Percentiles rank a stretch among this genome's conserved stretches.
Evolutionary conservation across 2,113 vertebrate species (phyloP).

Genomic region (Percopsis transmontana): DNA sequence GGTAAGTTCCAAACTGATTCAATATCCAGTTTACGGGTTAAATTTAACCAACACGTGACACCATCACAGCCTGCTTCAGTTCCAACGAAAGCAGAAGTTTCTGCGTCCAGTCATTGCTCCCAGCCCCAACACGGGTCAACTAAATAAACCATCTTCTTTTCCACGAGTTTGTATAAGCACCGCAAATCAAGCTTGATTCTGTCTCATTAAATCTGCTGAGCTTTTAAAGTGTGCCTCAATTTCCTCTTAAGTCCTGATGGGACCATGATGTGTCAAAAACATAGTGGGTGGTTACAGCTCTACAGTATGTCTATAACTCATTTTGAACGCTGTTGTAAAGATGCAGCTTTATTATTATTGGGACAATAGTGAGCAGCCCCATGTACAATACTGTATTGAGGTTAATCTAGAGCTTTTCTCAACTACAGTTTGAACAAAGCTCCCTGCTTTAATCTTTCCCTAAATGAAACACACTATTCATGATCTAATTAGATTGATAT

Average conservation of each 20-base stretch:
- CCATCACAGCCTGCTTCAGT: neutral
- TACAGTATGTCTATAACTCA: neutral
- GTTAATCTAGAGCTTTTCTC: neutral
- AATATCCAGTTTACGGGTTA: neutral
- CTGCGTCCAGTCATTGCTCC: too few relatives aligned
- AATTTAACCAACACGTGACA: neutral
- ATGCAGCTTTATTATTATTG: too few relatives aligned
- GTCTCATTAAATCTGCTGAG: neutral
- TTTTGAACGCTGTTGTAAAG: neutral
- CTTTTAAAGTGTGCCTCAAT: neutral
- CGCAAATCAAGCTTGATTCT: neutral
- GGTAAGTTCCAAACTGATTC: neutral
- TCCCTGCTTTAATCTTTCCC: neutral
- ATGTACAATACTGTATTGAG: neutral
- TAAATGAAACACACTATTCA: conserved; percentile 3
- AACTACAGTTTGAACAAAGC: neutral
- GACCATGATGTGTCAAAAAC: neutral
- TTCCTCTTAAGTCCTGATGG: neutral
- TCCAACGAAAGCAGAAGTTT: neutral
- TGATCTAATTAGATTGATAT: neutral
- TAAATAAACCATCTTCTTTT: too few relatives aligned
- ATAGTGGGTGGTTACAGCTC: neutral
- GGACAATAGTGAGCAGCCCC: too few relatives aligned
- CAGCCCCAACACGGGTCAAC: too few relatives aligned
- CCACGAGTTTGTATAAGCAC: too few relatives aligned